Evolutionary conservation across 2,888 invertebrate genomes (phyloP), one percentile per base, ranked within the genome.

Genomic region (Megastigmus dorsalis): DNA sequence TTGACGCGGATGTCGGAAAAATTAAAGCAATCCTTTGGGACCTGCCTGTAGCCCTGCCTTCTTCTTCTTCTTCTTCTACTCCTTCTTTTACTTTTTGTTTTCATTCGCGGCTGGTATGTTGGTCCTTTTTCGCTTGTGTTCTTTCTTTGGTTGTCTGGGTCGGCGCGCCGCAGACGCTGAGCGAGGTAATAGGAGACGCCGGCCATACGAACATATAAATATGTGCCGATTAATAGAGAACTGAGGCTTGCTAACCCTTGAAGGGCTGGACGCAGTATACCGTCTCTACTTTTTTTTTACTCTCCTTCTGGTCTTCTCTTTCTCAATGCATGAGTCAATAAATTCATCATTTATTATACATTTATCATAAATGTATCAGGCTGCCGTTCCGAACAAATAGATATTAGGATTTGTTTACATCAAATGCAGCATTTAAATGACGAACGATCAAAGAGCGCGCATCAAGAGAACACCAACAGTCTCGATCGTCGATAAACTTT

Each of bases 181-280:
- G n/a, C 63, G 48, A 77, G 81, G 86, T 87, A 87, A 87, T 85
- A 85, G 84, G 86, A 87, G 86, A 87, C 80, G 81, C 79, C 81
- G 82, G 85, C n/a, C n/a, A n/a, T n/a, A n/a, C n/a, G n/a, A n/a
- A n/a, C 83, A 84, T 87, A 86, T 83, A 86, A 87, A 86, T 86
- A 85, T 84, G 83, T 81, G 81, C 81, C 82, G 85, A 86, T 86
- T 86, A 85, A 86, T 86, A 85, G 82, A 82, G 79, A 79, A 79
- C 71, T 30, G 45, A 59, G 38, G 28, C 23, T n/a, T 30, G 41
- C 43, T 43, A n/a, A n/a, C 55, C 70, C 75, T 77, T 75, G 77
- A 73, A 78, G 76, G 78, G 76, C 73, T 33, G 9, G n/a, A 41
- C 26, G 52, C 50, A 23, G 28, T 38, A n/a, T n/a, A n/a, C n/a